Conservation (phyloP, 2,113 vertebrate genomes). For the Hassar affinis region DNA sequence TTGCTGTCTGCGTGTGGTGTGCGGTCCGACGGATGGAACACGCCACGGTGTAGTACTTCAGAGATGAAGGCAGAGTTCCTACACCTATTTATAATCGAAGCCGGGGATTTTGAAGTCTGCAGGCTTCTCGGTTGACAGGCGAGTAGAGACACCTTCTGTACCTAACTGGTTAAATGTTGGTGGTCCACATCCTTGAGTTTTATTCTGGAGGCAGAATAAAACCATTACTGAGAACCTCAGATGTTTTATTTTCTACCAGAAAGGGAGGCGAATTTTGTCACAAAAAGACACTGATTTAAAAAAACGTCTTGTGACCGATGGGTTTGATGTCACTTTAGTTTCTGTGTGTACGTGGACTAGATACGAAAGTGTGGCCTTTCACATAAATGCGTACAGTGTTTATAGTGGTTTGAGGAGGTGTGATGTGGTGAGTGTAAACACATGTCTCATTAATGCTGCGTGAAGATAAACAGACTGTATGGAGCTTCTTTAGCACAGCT, state of each 20-base stretch:
- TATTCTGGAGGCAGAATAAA: neutral
- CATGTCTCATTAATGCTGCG: neutral
- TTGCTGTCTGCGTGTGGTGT: slow-evolving; percentile 10
- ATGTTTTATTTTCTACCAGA: neutral
- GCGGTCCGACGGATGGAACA: slow-evolving; percentile 34
- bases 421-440: slow-evolving; percentile 15
- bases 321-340: neutral
- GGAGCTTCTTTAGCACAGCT: neutral
- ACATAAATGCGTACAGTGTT: neutral
- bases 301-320: no score
- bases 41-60: slow-evolving; percentile 53
- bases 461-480: slow-evolving; percentile 13
- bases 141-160: neutral
- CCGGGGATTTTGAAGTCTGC: neutral
- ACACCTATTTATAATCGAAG: neutral
- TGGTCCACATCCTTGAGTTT: neutral
- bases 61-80: slow-evolving; percentile 11
- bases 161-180: neutral
- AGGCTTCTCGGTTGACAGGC: neutral
- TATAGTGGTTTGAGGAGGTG: slow-evolving; percentile 4
- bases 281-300: neutral
- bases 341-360: neutral
- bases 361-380: neutral
- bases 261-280: neutral
- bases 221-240: neutral